Conservation (phyloP, 2,113 vertebrate species). For the Puntigrus tetrazona region DNA sequence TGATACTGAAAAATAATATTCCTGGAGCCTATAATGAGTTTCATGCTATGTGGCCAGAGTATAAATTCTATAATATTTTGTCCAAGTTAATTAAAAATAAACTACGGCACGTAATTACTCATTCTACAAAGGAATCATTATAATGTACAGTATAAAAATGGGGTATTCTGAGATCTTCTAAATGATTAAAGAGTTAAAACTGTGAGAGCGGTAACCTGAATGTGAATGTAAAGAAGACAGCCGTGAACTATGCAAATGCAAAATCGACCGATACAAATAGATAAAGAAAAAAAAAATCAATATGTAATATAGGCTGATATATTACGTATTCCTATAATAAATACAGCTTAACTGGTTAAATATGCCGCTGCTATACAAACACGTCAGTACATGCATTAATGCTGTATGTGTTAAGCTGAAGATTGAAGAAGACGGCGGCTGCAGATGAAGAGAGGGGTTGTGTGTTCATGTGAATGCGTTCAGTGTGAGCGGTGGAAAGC, state of each 20-base stretch:
- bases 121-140: not conserved
- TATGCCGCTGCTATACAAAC: not conserved
- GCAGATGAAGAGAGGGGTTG: conserved; percentile 39
- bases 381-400: not conserved
- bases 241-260: not conserved
- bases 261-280: not conserved
- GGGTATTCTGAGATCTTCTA: not conserved
- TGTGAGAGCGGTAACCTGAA: not conserved
- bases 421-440: not conserved
- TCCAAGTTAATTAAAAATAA: not conserved
- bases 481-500: conserved; percentile 38
- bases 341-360: not conserved
- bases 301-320: not conserved
- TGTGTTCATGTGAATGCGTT: conserved; percentile 45
- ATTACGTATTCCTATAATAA: not conserved
- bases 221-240: not conserved
- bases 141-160: not conserved
- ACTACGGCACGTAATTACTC: not conserved
- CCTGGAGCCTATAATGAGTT: not conserved
- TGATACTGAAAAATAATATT: not conserved
- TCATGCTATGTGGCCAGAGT: not conserved
- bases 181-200: not conserved
- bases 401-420: not conserved
- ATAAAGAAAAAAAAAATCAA: not conserved
- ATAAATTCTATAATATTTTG: not conserved